These are phyloP conservation scores for Diplogasteroides magnus DNA, from an alignment of 1,140 invertebrate genomes.

Conservation along the genomic window DNA sequence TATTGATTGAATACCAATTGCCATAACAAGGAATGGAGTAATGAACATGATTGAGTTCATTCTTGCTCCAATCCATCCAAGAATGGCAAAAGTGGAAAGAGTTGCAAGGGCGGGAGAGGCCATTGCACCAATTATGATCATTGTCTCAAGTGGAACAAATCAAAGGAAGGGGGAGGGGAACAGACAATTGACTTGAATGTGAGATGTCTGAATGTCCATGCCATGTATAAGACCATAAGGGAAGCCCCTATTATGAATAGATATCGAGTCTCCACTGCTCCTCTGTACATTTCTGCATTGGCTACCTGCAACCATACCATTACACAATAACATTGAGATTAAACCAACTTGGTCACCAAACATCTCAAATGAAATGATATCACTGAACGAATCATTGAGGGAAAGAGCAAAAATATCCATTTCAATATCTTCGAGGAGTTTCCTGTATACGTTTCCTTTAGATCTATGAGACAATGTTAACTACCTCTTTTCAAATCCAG, in stretches of 20 bases:
- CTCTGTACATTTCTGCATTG: slow-evolving; percentile 30
- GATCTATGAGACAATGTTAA: slow-evolving; percentile 12
- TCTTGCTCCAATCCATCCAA: slow-evolving; percentile 36
- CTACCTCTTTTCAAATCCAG: slow-evolving; percentile 16
- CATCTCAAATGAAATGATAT: not conserved
- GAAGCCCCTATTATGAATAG: slow-evolving; percentile 18
- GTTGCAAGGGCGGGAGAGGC: slow-evolving; percentile 18
- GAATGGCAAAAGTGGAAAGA: slow-evolving; percentile 21
- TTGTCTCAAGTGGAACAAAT: slow-evolving; percentile 5
- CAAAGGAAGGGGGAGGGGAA: too few relatives aligned
- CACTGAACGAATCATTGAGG: not conserved
- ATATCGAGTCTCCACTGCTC: slow-evolving; percentile 15
- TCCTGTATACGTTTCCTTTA: slow-evolving; percentile 1
- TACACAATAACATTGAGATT: not conserved
- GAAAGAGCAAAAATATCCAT: not conserved
- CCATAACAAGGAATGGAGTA: slow-evolving; percentile 50
- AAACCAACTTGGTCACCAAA: not conserved
- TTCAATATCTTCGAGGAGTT: slow-evolving; percentile 4
- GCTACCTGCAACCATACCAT: slow-evolving; percentile 16
- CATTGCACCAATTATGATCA: slow-evolving; percentile 14
- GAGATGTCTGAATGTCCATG: slow-evolving; percentile 17
- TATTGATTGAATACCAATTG: slow-evolving; percentile 48
- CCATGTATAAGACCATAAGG: slow-evolving; percentile 28
- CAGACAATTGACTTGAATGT: slow-evolving; percentile 18
- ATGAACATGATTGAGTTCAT: slow-evolving; percentile 48